Conservation (phyloP, 2,113 vertebrate genomes). For the Acrocephalus kingi region DNA sequence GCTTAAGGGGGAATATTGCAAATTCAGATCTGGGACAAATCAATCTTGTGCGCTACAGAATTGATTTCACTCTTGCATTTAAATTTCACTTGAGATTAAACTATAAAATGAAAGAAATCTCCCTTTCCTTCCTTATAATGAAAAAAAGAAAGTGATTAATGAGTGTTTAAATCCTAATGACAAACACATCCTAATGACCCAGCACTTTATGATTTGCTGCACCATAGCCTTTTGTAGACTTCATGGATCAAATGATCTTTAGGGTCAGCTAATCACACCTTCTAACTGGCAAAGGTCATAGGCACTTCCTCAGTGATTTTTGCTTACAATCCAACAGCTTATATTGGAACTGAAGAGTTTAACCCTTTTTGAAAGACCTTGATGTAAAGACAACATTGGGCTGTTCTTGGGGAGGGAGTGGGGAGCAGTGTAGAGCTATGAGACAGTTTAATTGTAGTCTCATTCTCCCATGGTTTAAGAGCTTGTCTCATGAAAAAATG, state of each 20-base stretch:
- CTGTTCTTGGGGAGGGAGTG: background rate
- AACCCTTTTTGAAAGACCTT: background rate
- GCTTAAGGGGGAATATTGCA: background rate
- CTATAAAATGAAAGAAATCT: background rate
- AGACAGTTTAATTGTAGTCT: background rate
- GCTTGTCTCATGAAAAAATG: background rate
- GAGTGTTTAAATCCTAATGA: background rate
- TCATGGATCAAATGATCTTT: background rate
- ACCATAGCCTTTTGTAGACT: background rate
- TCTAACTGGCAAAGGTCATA: background rate
- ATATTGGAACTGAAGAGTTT: background rate
- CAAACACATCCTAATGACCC: background rate
- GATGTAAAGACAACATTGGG: background rate
- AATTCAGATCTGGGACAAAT: background rate
- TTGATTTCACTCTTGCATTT: background rate
- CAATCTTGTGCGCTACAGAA: background rate
- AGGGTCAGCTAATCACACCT: background rate
- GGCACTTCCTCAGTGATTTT: background rate
- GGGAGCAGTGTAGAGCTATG: background rate
- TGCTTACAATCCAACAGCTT: background rate
- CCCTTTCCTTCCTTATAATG: background rate
- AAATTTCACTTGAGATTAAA: slow-evolving; percentile 21
- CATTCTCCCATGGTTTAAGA: background rate
- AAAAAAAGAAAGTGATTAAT: background rate
- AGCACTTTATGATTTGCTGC: background rate